A percentile compares a stretch with the other conserved stretches of the same genome.
Evolutionary conservation across 2,888 invertebrate species (phyloP).

Genomic region (Melanargia galathea): DNA sequence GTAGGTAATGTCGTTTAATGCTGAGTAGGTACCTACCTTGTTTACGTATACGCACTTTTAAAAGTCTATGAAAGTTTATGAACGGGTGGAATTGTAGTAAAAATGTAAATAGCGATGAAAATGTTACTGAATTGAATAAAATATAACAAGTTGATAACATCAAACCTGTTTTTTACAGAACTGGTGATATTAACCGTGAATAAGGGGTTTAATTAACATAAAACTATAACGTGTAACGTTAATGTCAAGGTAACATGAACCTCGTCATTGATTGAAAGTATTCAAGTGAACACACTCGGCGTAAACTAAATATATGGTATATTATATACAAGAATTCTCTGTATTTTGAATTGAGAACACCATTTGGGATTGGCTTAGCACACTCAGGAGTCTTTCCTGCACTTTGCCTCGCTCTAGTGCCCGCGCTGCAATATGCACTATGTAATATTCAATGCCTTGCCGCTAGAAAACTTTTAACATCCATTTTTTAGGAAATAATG

Average conservation of each 20-base stretch:
- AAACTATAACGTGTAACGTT: too few relatives aligned
- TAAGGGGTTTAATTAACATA: neutral
- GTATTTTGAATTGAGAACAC: neutral
- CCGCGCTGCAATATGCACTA: neutral
- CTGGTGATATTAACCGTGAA: too few relatives aligned
- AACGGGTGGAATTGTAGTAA: neutral
- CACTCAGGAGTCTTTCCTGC: slow-evolving; percentile 1
- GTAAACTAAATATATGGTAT: neutral
- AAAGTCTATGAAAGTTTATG: slow-evolving; percentile 9
- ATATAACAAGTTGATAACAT: neutral
- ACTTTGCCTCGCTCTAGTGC: neutral
- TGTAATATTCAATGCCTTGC: neutral
- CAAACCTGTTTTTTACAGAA: neutral
- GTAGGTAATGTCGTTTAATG: neutral
- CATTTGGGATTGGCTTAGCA: slow-evolving; percentile 3
- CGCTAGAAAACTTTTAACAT: neutral
- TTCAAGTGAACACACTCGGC: neutral
- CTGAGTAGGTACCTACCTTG: neutral
- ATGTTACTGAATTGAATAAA: neutral
- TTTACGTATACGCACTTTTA: neutral
- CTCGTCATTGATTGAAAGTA: neutral
- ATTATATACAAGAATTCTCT: neutral
- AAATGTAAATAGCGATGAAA: neutral
- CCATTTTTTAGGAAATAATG: neutral
- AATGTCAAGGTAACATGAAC: neutral